Conservation (phyloP, 1,140 invertebrate genomes). For the Drosophila ironensis region DNA sequence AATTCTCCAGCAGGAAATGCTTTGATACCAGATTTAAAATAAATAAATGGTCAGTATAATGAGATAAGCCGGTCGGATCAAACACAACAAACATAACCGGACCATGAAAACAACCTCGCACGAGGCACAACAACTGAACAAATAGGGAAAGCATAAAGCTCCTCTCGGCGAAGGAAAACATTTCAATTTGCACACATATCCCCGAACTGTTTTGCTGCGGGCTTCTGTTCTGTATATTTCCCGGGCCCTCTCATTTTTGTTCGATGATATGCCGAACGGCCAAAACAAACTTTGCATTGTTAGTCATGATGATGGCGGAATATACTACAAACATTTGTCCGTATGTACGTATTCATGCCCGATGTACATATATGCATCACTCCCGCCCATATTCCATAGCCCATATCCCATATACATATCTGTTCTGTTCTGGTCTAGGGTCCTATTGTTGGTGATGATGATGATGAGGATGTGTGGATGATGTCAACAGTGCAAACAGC, state of each 20-base stretch:
- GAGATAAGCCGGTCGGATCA: neutral
- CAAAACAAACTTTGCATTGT: constrained; percentile 71
- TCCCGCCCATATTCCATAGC: neutral
- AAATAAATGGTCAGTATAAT: neutral
- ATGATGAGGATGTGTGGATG: constrained; percentile 39
- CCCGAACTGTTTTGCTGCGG: constrained; percentile 29
- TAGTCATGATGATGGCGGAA: constrained; percentile 54
- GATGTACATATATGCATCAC: constrained; percentile 23
- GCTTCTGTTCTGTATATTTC: constrained; percentile 24
- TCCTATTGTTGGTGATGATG: constrained; percentile 29
- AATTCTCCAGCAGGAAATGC: no score
- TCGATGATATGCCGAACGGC: constrained; percentile 48
- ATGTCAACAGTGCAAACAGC: constrained; percentile 70
- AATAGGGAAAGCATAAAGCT: constrained; percentile 26
- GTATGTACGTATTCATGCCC: no score
- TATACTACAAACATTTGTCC: no score
- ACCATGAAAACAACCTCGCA: neutral
- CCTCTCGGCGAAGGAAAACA: constrained; percentile 5
- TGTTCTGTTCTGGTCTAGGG: constrained; percentile 18
- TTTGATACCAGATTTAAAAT: no score
- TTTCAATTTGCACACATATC: constrained; percentile 31
- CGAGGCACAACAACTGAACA: constrained; percentile 23
- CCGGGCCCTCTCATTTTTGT: constrained; percentile 1
- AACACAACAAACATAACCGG: neutral
- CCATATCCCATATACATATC: constrained; percentile 3